Evolutionary conservation across 2,113 vertebrate genomes (phyloP).

Genomic region (Mormyrus iriodes): DNA sequence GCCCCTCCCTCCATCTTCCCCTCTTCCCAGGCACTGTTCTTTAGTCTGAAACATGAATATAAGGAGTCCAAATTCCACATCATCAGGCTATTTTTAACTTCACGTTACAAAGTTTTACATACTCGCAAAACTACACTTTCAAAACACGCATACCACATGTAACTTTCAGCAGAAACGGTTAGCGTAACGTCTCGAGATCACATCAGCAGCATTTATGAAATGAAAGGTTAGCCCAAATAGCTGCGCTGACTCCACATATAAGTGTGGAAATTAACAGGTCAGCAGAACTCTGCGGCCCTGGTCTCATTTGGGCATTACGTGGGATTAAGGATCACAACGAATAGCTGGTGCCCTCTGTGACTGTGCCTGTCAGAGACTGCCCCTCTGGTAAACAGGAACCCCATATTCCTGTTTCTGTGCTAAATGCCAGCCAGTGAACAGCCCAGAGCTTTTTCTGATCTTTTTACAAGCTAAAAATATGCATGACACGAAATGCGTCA

Average conservation of each 20-base stretch:
- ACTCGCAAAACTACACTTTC: background rate
- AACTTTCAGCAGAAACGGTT: conserved; percentile 44
- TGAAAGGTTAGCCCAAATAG: conserved; percentile 28
- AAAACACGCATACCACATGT: background rate
- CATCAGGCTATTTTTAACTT: background rate
- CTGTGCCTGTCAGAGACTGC: conserved; percentile 41
- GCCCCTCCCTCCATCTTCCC: background rate
- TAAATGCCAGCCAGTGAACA: background rate
- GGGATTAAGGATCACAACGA: conserved; percentile 52
- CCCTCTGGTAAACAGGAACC: background rate
- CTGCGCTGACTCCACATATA: conserved; percentile 54
- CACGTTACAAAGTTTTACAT: background rate
- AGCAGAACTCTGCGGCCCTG: conserved; percentile 33
- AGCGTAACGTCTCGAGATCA: conserved; percentile 47
- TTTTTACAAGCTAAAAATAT: conserved; percentile 44
- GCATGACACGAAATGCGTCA: conserved; percentile 54
- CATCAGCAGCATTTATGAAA: conserved; percentile 50
- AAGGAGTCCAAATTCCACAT: background rate
- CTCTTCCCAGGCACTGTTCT: background rate
- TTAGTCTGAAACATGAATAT: background rate
- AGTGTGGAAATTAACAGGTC: conserved; percentile 51
- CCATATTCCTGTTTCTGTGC: background rate
- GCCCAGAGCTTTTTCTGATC: conserved; percentile 36
- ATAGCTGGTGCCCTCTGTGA: conserved; percentile 16
- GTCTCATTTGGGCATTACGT: conserved; percentile 43